Conservation (phyloP, 2,113 vertebrate species). For the Amphiprion percula region DNA sequence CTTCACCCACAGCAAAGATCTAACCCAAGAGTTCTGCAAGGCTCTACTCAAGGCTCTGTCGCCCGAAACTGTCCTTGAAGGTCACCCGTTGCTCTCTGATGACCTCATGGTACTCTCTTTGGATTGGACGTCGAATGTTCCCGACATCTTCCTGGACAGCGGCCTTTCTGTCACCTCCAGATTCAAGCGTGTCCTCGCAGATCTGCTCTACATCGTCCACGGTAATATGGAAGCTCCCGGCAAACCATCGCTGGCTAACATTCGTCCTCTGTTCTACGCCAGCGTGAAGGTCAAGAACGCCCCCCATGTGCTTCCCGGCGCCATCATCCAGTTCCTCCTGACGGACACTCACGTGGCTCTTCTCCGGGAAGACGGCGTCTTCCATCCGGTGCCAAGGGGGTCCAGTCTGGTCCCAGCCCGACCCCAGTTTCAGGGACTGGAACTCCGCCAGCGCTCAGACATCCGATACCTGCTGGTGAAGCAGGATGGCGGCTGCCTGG, state of each 20-base stretch:
- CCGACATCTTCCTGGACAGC: constrained; percentile 75
- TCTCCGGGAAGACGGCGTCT: constrained; percentile 76
- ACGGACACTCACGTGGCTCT: constrained; percentile 84
- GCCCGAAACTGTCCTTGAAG: constrained; percentile 28
- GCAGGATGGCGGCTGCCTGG: constrained; percentile 68
- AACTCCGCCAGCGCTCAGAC: constrained; percentile 74
- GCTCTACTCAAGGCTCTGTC: constrained; percentile 74
- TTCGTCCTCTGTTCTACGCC: constrained; percentile 83
- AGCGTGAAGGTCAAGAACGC: constrained; percentile 76
- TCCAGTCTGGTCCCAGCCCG: constrained; percentile 41
- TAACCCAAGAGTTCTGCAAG: constrained; percentile 84
- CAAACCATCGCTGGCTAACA: constrained; percentile 79
- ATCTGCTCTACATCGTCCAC: constrained; percentile 87
- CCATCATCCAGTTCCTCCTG: constrained; percentile 81
- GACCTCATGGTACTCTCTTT: constrained; percentile 86
- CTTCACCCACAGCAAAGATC: constrained; percentile 83
- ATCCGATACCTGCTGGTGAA: constrained; percentile 77
- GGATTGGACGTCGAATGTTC: constrained; percentile 80
- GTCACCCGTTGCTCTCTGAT: constrained; percentile 82
- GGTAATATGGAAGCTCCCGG: constrained; percentile 82
- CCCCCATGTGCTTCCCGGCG: background rate
- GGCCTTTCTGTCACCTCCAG: constrained; percentile 80
- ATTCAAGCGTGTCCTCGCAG: constrained; percentile 84
- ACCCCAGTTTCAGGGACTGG: constrained; percentile 75
- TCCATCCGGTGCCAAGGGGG: constrained; percentile 52